Evolutionary conservation across 2,888 invertebrate species (phyloP).

Genomic region (Synanthedon tipuliformis): DNA sequence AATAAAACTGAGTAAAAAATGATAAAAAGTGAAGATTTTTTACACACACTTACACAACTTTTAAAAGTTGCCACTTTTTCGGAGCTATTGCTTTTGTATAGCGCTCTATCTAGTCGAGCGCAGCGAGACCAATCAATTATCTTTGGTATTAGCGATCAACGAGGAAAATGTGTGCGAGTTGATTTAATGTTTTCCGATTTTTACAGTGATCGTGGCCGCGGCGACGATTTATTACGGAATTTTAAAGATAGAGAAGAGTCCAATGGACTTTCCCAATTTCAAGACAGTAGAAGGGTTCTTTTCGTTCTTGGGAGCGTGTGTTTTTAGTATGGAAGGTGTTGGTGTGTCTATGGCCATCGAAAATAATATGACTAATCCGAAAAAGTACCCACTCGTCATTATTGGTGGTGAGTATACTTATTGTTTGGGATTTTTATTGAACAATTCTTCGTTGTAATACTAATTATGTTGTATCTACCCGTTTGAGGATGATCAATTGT

Average conservation of each 20-base stretch:
- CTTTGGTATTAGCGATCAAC: no score
- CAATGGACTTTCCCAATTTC: conserved; percentile 14
- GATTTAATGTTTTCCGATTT: not conserved
- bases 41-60: no score
- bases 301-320: conserved; percentile 58
- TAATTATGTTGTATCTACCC: no score
- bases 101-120: no score
- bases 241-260: conserved; percentile 1
- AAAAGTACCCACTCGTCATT: conserved; percentile 23
- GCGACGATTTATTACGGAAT: conserved; percentile 25
- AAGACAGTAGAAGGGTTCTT: conserved; percentile 18
- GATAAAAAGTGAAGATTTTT: no score
- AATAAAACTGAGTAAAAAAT: no score
- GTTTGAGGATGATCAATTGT: no score
- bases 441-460: not conserved
- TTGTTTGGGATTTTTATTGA: not conserved
- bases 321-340: conserved; percentile 59
- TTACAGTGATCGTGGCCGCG: conserved; percentile 20
- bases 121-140: no score
- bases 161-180: not conserved
- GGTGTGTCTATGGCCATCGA: conserved; percentile 33
- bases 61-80: no score
- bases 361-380: conserved; percentile 33
- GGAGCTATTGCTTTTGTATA: no score
- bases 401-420: conserved; percentile 22